Evolutionary conservation across 1,140 invertebrate genomes (phyloP).

Genomic region (Drosophila pachea): DNA sequence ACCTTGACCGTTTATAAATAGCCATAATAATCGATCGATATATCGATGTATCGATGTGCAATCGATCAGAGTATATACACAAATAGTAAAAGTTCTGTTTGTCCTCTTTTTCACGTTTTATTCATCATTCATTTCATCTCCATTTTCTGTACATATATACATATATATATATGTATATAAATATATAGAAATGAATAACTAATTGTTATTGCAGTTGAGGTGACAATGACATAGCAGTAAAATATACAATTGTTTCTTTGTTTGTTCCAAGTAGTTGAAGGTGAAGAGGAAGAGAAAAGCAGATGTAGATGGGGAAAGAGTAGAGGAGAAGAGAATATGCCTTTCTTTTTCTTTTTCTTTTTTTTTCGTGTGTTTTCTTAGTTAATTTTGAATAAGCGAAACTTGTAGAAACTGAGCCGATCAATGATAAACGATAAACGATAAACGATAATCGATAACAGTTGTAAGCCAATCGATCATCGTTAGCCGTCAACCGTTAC

Average conservation of each 20-base stretch:
- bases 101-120: neutral
- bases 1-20: constrained; percentile 39
- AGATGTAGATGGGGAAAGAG: neutral
- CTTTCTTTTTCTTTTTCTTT: no score
- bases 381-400: constrained; percentile 54
- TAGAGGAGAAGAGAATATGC: constrained; percentile 45
- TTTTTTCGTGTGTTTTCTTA: constrained; percentile 56
- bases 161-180: neutral
- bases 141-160: neutral
- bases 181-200: neutral
- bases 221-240: constrained; percentile 34
- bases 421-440: constrained; percentile 19
- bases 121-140: neutral
- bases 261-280: constrained; percentile 26
- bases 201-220: constrained; percentile 30
- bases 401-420: constrained; percentile 61
- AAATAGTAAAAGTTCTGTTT: constrained; percentile 8
- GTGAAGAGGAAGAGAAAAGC: neutral
- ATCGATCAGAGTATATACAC: constrained; percentile 32
- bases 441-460: constrained; percentile 20
- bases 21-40: constrained; percentile 15
- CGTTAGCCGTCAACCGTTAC: constrained; percentile 5
- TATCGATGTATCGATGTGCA: constrained; percentile 14
- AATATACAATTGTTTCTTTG: constrained; percentile 56
- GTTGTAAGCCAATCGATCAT: neutral